Base-by-base conservation (phyloP, 1,140 invertebrate genomes). In the Drosophila burlai region DNA sequence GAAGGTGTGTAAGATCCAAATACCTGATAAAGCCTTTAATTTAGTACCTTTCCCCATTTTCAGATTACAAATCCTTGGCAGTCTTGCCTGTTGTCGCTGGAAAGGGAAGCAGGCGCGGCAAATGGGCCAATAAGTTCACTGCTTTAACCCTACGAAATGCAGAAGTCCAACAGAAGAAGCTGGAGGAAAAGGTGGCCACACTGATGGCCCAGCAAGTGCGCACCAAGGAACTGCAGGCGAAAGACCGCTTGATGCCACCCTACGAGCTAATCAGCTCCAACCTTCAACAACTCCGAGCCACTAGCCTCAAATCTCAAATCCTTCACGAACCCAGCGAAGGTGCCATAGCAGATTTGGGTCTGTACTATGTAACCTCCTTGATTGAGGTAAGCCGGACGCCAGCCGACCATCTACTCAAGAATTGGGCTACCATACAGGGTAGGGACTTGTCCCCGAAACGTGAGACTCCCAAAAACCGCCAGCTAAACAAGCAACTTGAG, bases 91-190 rank as follows among this genome's bases (percentile, higher is more conserved):
- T 58, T 21, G 21, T 59, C 1, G 3, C 45, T 8, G 43, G 34
- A 6, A 83, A 72, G 7, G 73, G 81, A 4, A 50, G 58, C 8
- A 69, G 72, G 16, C 89, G 81, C 42, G 52, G 59, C 26, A 89
- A 85, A 21, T 91, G 91, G 91, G 83, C 91, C 10, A 91, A 92
- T 50, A 91, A 89, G 71, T 92, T 92, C 52, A 93, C 92, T 8
- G 55, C 91, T 0, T 63, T 93, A 8, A 93, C 92, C 1, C 55
- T 91, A 5, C 82, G 91, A 8, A 77, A 82, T 61, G 50, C 77
- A 1, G 59, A 74, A n/a, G 29, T 73, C 13, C 92, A 93, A 57
- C 36, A 55, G 6, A 83, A 79, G 16, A 93, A 92, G 62, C 5
- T 85, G 8, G 29, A 84, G 1, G 46, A 34, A 3, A 87, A 85